Conservation (phyloP, 2,888 invertebrate genomes). For the Cephus runcator region DNA sequence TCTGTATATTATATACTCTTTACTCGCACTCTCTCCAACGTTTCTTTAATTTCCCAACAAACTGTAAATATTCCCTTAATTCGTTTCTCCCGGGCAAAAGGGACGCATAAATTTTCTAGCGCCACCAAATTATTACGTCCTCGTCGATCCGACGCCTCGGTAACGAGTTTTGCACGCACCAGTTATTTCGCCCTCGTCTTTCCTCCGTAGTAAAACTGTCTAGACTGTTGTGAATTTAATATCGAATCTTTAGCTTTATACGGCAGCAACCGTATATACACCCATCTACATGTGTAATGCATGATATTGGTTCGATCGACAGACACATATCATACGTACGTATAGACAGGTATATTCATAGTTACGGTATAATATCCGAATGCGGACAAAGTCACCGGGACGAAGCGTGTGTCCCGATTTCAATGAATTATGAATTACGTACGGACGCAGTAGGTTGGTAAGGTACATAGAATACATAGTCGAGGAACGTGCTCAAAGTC, state of each 20-base stretch:
- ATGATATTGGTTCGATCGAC: background rate
- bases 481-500: conserved; percentile 33
- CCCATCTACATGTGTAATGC: background rate
- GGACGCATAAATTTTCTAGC: background rate
- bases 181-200: background rate
- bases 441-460: background rate
- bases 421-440: conserved; percentile 1
- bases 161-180: background rate
- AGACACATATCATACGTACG: background rate
- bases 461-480: background rate
- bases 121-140: background rate
- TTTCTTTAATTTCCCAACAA: background rate
- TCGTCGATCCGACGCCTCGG: background rate
- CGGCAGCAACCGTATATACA: background rate
- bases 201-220: background rate
- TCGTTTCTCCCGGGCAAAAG: background rate
- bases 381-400: background rate
- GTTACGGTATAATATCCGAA: background rate
- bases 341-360: background rate
- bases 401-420: background rate
- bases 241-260: background rate
- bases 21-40: background rate
- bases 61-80: background rate
- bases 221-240: background rate
- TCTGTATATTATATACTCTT: background rate